Conservation (phyloP, 2,797 vertebrate genomes). For the Sciaenops ocellatus region DNA sequence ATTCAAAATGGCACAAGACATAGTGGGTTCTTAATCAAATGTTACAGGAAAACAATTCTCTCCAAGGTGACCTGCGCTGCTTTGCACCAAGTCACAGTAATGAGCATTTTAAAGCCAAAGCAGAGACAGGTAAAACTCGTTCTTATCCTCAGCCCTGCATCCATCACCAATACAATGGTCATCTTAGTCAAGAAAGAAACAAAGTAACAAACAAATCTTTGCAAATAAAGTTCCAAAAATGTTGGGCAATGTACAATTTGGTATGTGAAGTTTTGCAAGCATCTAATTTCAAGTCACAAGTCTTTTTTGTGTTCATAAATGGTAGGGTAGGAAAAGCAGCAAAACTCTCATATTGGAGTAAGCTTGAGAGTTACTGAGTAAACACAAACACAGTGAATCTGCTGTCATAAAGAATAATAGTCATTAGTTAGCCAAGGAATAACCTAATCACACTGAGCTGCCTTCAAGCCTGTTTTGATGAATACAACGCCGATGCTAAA, state of each 20-base stretch:
- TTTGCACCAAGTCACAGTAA: conserved; percentile 77
- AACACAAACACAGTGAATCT: conserved; percentile 65
- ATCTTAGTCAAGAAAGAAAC: neutral
- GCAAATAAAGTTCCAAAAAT: conserved; percentile 6
- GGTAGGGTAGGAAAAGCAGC: conserved; percentile 41
- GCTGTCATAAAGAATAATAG: conserved; percentile 80
- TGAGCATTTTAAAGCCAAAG: conserved; percentile 78
- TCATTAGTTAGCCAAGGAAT: conserved; percentile 82
- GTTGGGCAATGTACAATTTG: neutral
- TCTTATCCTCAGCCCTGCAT: conserved; percentile 39
- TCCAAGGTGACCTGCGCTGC: conserved; percentile 84
- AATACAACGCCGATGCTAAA: conserved; percentile 70
- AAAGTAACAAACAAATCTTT: conserved; percentile 3
- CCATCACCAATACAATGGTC: conserved; percentile 49
- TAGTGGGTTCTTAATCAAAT: conserved; percentile 84
- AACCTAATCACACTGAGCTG: conserved; percentile 79
- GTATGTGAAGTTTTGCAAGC: conserved; percentile 7
- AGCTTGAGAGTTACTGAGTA: conserved; percentile 70
- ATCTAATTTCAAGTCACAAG: conserved; percentile 24
- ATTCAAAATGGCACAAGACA: conserved; percentile 84
- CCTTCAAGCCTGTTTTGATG: conserved; percentile 80
- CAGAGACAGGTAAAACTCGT: conserved; percentile 68
- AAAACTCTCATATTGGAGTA: conserved; percentile 36
- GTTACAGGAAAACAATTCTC: conserved; percentile 85
- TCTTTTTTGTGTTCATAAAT: conserved; percentile 27